Percentiles rank a stretch among this genome's conserved stretches.
These are phyloP conservation scores for Sesamia nonagrioides DNA, from an alignment of 1,140 invertebrate species.

Conservation along the genomic window DNA sequence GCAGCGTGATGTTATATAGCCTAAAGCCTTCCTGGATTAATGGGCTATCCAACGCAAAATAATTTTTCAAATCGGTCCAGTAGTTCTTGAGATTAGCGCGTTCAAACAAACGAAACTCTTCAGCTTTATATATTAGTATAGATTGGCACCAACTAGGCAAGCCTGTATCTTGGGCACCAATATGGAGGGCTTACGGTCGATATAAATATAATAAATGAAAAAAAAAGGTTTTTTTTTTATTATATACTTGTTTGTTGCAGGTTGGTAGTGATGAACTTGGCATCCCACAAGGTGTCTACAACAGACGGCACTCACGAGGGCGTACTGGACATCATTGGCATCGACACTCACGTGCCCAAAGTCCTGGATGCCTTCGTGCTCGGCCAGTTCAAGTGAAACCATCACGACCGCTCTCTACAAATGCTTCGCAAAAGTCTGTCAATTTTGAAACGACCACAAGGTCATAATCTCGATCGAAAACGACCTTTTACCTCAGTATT, in stretches of 20 bases:
- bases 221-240: not conserved
- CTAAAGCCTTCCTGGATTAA: no score
- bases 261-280: constrained; percentile 78
- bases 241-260: constrained; percentile 55
- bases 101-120: no score
- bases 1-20: no score
- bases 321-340: constrained; percentile 78
- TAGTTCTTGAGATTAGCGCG: no score
- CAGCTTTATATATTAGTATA: no score
- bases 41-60: no score
- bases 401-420: not conserved
- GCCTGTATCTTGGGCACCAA: no score
- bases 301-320: constrained; percentile 78
- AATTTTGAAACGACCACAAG: constrained; percentile 35
- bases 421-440: constrained; percentile 51
- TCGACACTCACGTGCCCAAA: constrained; percentile 81
- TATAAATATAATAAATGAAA: no score
- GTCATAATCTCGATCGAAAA: constrained; percentile 49
- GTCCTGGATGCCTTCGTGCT: constrained; percentile 78
- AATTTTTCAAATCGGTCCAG: no score
- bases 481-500: constrained; percentile 68
- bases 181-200: no score
- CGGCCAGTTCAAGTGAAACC: constrained; percentile 75
- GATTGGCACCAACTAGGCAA: no score
- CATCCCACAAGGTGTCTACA: constrained; percentile 72